Conservation (phyloP, 2,888 invertebrate genomes). For the Litoditis marina region DNA sequence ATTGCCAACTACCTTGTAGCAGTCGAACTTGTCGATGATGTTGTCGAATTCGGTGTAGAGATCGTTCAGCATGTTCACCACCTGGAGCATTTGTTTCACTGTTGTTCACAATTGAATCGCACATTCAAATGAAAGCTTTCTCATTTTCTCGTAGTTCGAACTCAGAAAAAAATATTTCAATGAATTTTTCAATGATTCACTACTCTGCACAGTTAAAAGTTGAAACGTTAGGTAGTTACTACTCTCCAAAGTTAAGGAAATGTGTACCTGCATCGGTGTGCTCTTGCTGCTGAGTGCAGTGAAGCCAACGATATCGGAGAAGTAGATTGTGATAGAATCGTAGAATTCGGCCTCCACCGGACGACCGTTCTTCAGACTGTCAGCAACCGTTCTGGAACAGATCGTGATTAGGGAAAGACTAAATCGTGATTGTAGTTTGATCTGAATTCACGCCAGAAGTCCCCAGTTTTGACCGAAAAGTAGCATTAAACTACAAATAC, state of each 20-base stretch:
- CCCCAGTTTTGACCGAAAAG: too few species aligned
- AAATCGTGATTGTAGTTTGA: neutral
- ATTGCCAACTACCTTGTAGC: conserved; percentile 38
- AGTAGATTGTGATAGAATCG: conserved; percentile 41
- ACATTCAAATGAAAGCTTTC: too few species aligned
- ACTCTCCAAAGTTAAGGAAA: too few species aligned
- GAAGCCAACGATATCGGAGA: conserved; percentile 48
- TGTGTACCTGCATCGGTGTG: conserved; percentile 33
- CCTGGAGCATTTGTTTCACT: too few species aligned
- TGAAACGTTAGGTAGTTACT: too few species aligned
- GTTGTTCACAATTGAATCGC: too few species aligned
- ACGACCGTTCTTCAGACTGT: conserved; percentile 36
- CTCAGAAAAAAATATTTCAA: too few species aligned
- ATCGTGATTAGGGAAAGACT: neutral
- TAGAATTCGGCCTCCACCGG: conserved; percentile 40
- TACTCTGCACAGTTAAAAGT: too few species aligned
- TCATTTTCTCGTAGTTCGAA: too few species aligned
- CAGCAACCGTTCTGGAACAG: conserved; percentile 28
- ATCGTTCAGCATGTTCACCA: conserved; percentile 82
- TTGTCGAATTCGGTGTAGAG: conserved; percentile 84
- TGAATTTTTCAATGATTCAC: too few species aligned
- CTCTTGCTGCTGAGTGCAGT: conserved; percentile 43
- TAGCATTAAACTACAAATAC: too few species aligned
- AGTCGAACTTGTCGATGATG: conserved; percentile 69
- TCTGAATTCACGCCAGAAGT: neutral